These are phyloP conservation scores for Zeuzera pyrina DNA, from an alignment of 2,888 invertebrate species.

Conservation along the genomic window DNA sequence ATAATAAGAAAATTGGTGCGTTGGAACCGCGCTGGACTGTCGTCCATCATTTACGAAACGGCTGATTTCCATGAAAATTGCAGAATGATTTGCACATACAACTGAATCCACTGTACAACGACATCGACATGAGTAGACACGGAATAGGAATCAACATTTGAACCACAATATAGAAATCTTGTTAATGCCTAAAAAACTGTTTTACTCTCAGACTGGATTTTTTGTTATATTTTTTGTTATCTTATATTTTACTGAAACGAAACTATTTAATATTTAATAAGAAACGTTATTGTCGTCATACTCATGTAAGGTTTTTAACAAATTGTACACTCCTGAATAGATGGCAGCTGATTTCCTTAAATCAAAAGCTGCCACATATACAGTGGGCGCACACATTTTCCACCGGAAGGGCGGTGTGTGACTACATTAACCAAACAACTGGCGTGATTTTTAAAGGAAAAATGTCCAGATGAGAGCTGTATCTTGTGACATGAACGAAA, in stretches of 20 bases:
- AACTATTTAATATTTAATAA: background rate
- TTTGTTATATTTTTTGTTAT: too few species aligned
- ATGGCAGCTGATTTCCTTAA: slow-evolving; percentile 8
- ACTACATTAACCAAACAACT: slow-evolving; percentile 51
- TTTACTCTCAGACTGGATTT: too few species aligned
- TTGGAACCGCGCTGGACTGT: slow-evolving; percentile 19
- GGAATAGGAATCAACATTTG: too few species aligned
- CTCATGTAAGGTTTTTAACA: background rate
- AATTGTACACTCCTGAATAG: slow-evolving; percentile 1
- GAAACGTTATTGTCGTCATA: slow-evolving; percentile 6
- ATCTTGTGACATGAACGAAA: slow-evolving; percentile 73
- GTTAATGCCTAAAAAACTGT: too few species aligned
- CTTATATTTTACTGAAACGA: too few species aligned
- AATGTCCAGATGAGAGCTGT: slow-evolving; percentile 69
- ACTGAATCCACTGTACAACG: too few species aligned
- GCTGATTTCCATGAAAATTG: slow-evolving; percentile 31
- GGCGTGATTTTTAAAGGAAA: slow-evolving; percentile 68
- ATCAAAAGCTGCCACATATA: too few species aligned
- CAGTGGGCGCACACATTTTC: slow-evolving; percentile 35
- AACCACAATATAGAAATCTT: too few species aligned
- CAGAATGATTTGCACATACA: slow-evolving; percentile 29
- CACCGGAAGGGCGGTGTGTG: slow-evolving; percentile 47
- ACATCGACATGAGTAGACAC: too few species aligned
- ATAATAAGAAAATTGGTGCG: slow-evolving; percentile 32
- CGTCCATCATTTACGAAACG: slow-evolving; percentile 33